Evolutionary conservation across 2,888 invertebrate genomes (phyloP).

Genomic region (Eulithis prunata): DNA sequence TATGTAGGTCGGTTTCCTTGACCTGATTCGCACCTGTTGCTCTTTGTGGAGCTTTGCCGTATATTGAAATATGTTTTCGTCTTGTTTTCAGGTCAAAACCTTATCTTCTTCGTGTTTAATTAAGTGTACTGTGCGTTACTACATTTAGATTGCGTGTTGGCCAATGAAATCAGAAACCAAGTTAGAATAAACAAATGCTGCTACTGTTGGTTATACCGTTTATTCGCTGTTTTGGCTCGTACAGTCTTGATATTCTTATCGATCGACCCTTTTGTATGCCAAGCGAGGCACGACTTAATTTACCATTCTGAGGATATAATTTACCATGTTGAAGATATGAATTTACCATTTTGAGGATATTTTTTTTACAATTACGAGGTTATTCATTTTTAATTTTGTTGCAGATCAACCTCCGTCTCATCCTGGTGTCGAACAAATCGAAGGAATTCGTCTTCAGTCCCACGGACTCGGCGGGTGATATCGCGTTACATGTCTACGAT

Average conservation of each 20-base stretch:
- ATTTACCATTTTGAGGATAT: not conserved
- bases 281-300: not conserved
- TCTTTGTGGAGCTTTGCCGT: conserved; percentile 24
- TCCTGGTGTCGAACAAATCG: conserved; percentile 99
- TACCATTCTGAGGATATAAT: not conserved
- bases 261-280: not conserved
- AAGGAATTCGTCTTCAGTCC: conserved; percentile 99
- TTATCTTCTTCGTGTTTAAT: conserved; percentile 12
- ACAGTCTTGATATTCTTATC: not conserved
- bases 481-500: conserved; percentile 99
- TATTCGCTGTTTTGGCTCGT: not conserved
- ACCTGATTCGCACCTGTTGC: conserved; percentile 43
- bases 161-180: not conserved
- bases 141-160: not conserved
- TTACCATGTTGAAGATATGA: not conserved
- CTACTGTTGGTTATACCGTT: not conserved
- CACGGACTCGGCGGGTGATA: conserved; percentile 98
- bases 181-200: not conserved
- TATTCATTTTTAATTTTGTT: conserved; percentile 21
- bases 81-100: conserved; percentile 17
- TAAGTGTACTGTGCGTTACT: not conserved
- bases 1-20: conserved; percentile 41
- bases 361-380: not conserved
- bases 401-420: conserved; percentile 98
- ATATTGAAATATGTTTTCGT: conserved; percentile 21